Percentiles rank a stretch among this genome's conserved stretches.
These are phyloP conservation scores for Myripristis murdjan DNA, from an alignment of 2,797 vertebrate genomes.

Conservation along the genomic window DNA sequence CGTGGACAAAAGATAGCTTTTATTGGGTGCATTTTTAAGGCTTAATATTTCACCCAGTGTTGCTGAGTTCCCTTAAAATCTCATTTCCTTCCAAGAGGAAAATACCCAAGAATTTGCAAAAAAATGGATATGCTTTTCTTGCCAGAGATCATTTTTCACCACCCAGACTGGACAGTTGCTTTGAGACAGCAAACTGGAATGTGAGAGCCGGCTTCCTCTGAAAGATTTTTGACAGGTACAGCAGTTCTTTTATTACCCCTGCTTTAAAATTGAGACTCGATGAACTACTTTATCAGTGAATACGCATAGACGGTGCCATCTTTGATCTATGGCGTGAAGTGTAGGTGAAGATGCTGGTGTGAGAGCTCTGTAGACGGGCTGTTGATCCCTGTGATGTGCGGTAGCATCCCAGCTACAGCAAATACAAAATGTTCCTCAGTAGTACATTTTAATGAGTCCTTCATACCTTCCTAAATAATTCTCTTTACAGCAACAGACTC, in stretches of 20 bases:
- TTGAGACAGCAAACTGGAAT: not conserved
- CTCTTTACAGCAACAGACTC: constrained; percentile 17
- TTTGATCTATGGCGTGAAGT: constrained; percentile 3
- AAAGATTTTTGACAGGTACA: constrained; percentile 35
- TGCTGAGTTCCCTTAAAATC: not conserved
- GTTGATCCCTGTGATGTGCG: not conserved
- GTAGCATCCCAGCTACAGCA: not conserved
- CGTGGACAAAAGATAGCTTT: not conserved
- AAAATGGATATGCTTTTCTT: not conserved
- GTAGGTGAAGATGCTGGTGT: not conserved
- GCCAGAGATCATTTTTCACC: not conserved
- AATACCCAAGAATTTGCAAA: not conserved
- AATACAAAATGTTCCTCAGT: not conserved
- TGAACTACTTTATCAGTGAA: not conserved
- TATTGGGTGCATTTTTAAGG: constrained; percentile 5
- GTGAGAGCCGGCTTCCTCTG: not conserved
- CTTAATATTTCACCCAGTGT: not conserved
- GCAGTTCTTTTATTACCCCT: not conserved
- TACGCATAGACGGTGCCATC: not conserved
- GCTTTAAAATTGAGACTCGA: not conserved
- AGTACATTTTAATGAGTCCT: constrained; percentile 14
- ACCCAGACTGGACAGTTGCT: not conserved
- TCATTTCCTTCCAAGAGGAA: not conserved
- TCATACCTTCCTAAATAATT: not conserved
- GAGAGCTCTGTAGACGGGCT: not conserved